A percentile compares a stretch with the other conserved stretches of the same genome.
Evolutionary conservation across 2,888 invertebrate genomes (phyloP).

Genomic region (Nowickia ferox): DNA sequence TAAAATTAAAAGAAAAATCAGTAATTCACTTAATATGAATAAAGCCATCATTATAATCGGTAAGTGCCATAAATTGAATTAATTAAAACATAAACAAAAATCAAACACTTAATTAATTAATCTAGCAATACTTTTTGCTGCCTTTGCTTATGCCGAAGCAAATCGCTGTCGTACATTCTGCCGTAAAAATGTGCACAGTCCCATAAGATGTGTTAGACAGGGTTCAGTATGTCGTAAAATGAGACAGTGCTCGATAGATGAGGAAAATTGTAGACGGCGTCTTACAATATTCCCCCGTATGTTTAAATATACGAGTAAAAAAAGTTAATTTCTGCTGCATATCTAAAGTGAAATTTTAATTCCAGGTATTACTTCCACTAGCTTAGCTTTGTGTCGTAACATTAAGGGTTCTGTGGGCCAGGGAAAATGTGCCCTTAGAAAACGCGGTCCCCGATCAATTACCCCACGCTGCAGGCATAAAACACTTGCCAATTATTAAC

Average conservation of each 20-base stretch:
- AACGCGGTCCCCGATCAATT: background rate
- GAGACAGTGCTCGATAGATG: constrained; percentile 39
- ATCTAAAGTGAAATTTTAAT: background rate
- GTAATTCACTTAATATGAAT: constrained; percentile 18
- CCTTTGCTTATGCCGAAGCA: constrained; percentile 36
- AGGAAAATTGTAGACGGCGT: constrained; percentile 55
- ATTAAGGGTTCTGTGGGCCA: constrained; percentile 43
- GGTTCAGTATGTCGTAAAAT: constrained; percentile 31
- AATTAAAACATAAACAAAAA: background rate
- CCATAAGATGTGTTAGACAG: constrained; percentile 32
- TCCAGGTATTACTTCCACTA: constrained; percentile 21
- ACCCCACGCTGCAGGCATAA: constrained; percentile 31
- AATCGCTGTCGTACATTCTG: constrained; percentile 32
- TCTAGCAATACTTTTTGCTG: constrained; percentile 60
- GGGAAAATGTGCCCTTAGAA: constrained; percentile 45
- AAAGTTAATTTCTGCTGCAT: background rate
- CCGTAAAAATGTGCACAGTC: background rate
- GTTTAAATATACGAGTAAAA: background rate
- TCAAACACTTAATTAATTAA: background rate
- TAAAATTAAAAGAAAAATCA: background rate
- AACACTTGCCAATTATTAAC: constrained; percentile 73
- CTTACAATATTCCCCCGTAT: constrained; percentile 12
- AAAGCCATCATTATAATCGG: constrained; percentile 37
- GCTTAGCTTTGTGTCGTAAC: constrained; percentile 34
- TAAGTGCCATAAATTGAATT: constrained; percentile 35